A percentile compares a stretch with the other conserved stretches of the same genome.
These are phyloP conservation scores for Ahaetulla prasina DNA, from an alignment of 2,113 vertebrate species.

Conservation along the genomic window DNA sequence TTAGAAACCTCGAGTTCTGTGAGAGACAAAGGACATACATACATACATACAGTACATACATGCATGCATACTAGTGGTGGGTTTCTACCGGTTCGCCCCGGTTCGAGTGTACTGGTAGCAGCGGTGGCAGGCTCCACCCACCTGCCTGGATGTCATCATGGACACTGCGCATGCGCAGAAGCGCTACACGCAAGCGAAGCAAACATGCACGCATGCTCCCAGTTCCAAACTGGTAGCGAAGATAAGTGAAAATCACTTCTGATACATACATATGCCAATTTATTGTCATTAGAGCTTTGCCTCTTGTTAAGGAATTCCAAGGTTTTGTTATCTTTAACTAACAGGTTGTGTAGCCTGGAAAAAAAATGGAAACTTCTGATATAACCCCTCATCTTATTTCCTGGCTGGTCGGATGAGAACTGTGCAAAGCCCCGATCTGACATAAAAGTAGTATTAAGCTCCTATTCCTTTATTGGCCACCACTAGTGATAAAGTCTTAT, in stretches of 20 bases:
- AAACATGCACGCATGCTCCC: no score
- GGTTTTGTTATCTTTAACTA: background rate
- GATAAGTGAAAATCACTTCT: no score
- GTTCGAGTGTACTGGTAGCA: no score
- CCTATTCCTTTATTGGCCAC: background rate
- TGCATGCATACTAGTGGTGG: no score
- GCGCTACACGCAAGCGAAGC: no score
- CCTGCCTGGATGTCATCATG: no score
- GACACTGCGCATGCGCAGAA: no score
- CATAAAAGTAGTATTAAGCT: background rate
- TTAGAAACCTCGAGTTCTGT: background rate
- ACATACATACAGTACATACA: no score
- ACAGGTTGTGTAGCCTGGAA: background rate
- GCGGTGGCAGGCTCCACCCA: no score
- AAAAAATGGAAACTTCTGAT: background rate
- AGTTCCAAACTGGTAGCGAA: no score
- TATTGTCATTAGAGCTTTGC: background rate
- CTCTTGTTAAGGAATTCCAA: background rate
- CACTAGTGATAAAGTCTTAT: background rate
- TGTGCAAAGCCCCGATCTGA: background rate
- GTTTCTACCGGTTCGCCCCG: no score
- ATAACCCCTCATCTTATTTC: background rate
- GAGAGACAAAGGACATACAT: no score
- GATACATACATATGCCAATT: background rate
- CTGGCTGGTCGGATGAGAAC: background rate